Percentiles rank a stretch among this genome's conserved stretches.
phyloP scores from a whole-genome alignment of 1,140 invertebrate species.

The Macrobrachium rosenbergii region DNA sequence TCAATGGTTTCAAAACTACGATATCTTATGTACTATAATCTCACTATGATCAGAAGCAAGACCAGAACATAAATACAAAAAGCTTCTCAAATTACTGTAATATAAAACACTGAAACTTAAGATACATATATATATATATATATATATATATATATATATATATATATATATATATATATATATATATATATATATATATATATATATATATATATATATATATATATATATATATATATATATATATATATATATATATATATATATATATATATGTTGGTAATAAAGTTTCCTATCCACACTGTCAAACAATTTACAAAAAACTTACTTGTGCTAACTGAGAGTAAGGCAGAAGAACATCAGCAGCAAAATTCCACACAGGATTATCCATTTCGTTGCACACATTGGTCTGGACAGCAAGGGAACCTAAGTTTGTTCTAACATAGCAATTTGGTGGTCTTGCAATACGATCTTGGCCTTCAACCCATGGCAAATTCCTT shows the following conservation, averaged over 20 bases:
- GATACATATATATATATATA: no score
- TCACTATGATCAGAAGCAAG: no score
- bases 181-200: no score
- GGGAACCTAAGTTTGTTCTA: slow-evolving; percentile 40
- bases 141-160: no score
- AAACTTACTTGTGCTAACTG: slow-evolving; percentile 40
- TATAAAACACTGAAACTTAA: not conserved
- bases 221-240: no score
- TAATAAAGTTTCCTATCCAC: not conserved
- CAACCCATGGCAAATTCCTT: slow-evolving; percentile 45
- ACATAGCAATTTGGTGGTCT: slow-evolving; percentile 47
- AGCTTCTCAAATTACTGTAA: no score
- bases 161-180: no score
- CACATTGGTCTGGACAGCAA: slow-evolving; percentile 41
- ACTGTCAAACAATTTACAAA: not conserved
- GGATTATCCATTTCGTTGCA: slow-evolving; percentile 41
- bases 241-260: not conserved
- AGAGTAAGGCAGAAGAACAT: slow-evolving; percentile 54
- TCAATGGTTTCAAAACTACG: no score
- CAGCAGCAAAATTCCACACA: slow-evolving; percentile 53
- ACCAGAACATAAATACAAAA: no score
- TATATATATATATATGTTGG: not conserved
- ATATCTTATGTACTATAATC: no score
- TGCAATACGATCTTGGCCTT: slow-evolving; percentile 41
- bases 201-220: no score